Evolutionary conservation across 2,888 invertebrate species (phyloP).

Genomic region (Eupithecia pulchellata): DNA sequence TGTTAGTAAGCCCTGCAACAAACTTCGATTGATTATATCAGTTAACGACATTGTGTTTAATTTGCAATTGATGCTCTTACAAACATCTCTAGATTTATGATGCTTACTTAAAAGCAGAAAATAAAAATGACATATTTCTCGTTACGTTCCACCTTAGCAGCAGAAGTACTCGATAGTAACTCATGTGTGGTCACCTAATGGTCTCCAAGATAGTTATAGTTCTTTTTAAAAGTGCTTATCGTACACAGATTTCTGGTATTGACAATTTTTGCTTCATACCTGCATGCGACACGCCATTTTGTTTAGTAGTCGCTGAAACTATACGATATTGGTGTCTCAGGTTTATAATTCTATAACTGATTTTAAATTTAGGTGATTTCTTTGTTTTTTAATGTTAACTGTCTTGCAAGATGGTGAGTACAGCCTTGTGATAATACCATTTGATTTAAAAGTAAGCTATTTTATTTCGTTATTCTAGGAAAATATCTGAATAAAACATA

Average conservation of each 20-base stretch:
- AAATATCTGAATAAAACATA: conserved; percentile 8
- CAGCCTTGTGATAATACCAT: conserved; percentile 35
- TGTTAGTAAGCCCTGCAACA: background rate
- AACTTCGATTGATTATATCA: background rate
- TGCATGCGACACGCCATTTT: background rate
- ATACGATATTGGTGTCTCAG: background rate
- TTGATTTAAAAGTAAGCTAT: conserved; percentile 17
- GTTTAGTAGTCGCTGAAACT: background rate
- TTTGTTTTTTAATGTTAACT: conserved; percentile 15
- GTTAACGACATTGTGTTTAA: background rate
- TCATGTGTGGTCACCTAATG: background rate
- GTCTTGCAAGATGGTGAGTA: conserved; percentile 13
- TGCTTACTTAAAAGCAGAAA: background rate
- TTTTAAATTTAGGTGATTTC: conserved; percentile 15
- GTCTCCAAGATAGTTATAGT: background rate
- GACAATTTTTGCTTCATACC: background rate
- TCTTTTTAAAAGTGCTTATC: background rate
- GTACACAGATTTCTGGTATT: background rate
- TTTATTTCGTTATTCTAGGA: conserved; percentile 17
- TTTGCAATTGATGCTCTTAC: background rate
- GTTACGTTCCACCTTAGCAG: background rate
- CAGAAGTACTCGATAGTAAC: background rate
- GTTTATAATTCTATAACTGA: background rate
- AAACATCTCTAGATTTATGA: background rate
- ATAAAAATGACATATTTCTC: background rate